A percentile compares a stretch with the other conserved stretches of the same genome.
Evolutionary conservation across 64 coral and sea anemone genomes (phyloP).

Genomic region (Acropora yongei): DNA sequence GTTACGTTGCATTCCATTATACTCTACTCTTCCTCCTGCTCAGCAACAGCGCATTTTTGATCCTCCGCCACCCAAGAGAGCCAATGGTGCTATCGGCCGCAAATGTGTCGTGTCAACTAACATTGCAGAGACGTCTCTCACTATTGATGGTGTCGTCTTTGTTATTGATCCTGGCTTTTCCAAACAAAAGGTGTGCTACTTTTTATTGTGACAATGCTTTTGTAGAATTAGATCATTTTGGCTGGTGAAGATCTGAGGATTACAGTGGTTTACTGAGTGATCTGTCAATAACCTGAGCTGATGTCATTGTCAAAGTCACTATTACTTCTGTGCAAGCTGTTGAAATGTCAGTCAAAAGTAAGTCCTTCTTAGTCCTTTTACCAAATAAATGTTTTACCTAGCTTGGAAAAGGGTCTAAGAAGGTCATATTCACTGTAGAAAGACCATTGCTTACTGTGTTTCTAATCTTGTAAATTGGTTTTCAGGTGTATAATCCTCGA

Average conservation of each 20-base stretch:
- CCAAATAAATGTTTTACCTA: background rate
- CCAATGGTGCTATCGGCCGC: constrained; percentile 94
- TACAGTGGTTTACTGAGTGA: no score
- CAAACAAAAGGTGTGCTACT: constrained; percentile 89
- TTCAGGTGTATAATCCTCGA: constrained; percentile 96
- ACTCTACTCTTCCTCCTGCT: constrained; percentile 91
- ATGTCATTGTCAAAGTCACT: no score
- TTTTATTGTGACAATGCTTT: no score
- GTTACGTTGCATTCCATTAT: constrained; percentile 91
- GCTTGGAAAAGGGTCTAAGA: no score
- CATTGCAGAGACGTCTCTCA: constrained; percentile 99
- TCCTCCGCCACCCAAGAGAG: constrained; percentile 79
- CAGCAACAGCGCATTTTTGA: constrained; percentile 98
- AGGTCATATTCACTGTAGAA: background rate
- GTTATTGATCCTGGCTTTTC: constrained; percentile 99
- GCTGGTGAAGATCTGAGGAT: no score
- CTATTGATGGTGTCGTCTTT: constrained; percentile 99
- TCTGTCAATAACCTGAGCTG: no score
- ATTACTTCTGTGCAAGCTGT: no score
- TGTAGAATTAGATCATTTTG: no score
- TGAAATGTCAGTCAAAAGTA: no score
- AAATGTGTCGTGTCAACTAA: constrained; percentile 98
- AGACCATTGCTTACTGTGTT: background rate
- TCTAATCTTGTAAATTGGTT: background rate
- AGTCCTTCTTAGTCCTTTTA: background rate